Percentiles rank a stretch among this genome's conserved stretches.
phyloP scores from a whole-genome alignment of 2,113 vertebrate species.

The Willisornis vidua region DNA sequence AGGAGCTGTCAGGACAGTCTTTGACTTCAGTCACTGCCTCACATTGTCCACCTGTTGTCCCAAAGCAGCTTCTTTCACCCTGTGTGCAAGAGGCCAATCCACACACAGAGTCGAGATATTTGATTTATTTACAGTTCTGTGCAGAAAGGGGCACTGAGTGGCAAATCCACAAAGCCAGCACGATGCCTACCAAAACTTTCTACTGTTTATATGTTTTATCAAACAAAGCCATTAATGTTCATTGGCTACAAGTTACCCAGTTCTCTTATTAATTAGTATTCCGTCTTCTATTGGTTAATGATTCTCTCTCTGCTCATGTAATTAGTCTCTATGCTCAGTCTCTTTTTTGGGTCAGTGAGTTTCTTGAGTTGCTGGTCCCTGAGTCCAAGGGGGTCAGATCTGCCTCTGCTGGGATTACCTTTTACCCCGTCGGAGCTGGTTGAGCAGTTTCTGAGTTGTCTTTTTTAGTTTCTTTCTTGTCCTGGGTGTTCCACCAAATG shows the following conservation, averaged over 20 bases:
- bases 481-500: not conserved
- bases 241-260: not conserved
- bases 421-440: not conserved
- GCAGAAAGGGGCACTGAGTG: not conserved
- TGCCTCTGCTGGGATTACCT: not conserved
- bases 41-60: fast-evolving
- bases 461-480: not conserved
- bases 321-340: not conserved
- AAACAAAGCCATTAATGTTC: not conserved
- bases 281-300: not conserved
- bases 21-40: not conserved
- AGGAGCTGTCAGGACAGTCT: fast-evolving
- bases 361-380: not conserved
- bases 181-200: not conserved
- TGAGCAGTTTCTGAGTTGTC: not conserved
- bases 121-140: not conserved
- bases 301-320: not conserved
- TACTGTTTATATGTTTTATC: not conserved
- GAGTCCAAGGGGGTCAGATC: not conserved
- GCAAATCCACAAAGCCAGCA: not conserved
- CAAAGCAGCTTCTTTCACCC: not conserved
- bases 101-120: not conserved
- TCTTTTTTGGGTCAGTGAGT: not conserved
- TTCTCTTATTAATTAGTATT: not conserved
- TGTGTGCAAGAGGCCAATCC: not conserved